Evolutionary conservation across 2,797 vertebrate species (phyloP), one percentile per base, ranked within the genome.

Genomic region (Chaunax sp.): DNA sequence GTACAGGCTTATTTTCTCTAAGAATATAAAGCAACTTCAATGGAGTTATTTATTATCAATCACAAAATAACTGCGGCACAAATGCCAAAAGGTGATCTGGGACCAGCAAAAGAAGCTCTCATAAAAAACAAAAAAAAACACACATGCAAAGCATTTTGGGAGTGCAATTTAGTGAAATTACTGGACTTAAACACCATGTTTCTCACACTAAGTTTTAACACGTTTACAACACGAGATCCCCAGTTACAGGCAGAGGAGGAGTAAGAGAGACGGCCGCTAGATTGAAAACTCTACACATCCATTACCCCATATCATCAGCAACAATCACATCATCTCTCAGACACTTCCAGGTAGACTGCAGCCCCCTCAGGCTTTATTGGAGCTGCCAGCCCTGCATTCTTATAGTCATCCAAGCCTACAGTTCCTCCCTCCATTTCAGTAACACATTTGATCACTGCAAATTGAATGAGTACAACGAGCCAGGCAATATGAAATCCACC

Each of bases 381-480:
- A 70, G 80, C 76, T 86, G 77, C 82, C 49, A 43, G 70, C 70
- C 80, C 68, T 66, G 72, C 85, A 84, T 82, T 51, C 73, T 82
- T 57, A 72, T 74, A 80, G 87, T 56, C 77, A 86, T 79, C 64
- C 26, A 54, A 65, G 57, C 75, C 80, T 79, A 60, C 57, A 73
- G 78, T 69, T 58, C 50, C 28, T 72, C 77, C 82, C 83, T 86
- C 87, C 78, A 73, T 91, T 90, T 90, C 88, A 87, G 87, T 68
- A 87, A 83, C 81, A 86, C 88, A 84, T 90, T 84, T 92, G 88
- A 92, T 93, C 87, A 82, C 76, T 78, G 77, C 78, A 92, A 89
- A 93, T 90, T 89, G 80, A 92, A 92, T 91, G 89, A 93, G 83
- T 74, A 87, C 88, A 93, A 93, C 90, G 87, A 88, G 86, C 61